Base-by-base conservation (phyloP, 1,140 invertebrate genomes). In the Drosophila rhopaloa region DNA sequence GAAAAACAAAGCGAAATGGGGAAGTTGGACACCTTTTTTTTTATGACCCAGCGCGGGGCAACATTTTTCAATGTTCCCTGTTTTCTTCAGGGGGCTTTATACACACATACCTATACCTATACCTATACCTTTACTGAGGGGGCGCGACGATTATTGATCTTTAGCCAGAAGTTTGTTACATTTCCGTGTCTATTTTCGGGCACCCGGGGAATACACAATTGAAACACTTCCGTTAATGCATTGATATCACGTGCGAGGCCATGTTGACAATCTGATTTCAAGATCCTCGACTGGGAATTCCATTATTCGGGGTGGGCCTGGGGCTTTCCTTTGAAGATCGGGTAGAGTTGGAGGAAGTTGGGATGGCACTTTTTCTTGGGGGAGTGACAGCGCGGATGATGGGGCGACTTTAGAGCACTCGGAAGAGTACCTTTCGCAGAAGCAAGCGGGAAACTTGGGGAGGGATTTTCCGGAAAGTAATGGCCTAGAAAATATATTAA, bases 201-300 rank as follows among this genome's bases (percentile, higher is more conserved):
- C 5, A 19, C 14, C 13, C 16, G 4, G 60, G 51, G 48, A 58
- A 51, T 44, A 58, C 13, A 58, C 27, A 54, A 70, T 77, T 55
- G 50, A 88, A 76, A 73, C 79, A 89, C 76, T 89, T 88, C 83
- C 79, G 79, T 74, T 85, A 85, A 85, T 88, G 85, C 84, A 88
- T 88, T 76, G 65, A 76, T 83, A 86, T 86, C 83, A 88, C 79
- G 82, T 73, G 79, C 74, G 48, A 68, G 27, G 66, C 62, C 67
- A 66, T 67, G 72, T 76, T 89, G 83, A 86, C 83, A 86, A 76
- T 76, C 65, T 81, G 63, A 57, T 53, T 51, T 38, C 38, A 37
- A 68, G 54, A 24, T 63, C 55, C 55, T 27, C 35, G 11, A 9
- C 27, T 29, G 48, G 44, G 41, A n/a, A 37, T 13, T 40, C 1